Evolutionary conservation across 2,888 invertebrate species (phyloP).

Genomic region (Tinea trinotella): DNA sequence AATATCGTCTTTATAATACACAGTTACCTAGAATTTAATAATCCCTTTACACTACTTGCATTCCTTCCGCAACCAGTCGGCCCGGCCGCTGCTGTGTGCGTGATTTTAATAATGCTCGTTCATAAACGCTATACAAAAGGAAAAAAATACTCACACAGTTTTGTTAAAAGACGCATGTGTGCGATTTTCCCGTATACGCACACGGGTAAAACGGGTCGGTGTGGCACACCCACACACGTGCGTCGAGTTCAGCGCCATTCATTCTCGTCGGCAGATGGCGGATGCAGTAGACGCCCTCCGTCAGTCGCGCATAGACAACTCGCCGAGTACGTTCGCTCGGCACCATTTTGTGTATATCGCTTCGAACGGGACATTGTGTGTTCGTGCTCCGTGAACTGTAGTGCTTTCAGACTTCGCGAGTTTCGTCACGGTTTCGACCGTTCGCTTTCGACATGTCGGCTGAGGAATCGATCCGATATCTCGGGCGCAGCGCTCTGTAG

Average conservation of each 20-base stretch:
- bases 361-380: slow-evolving; percentile 67
- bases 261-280: slow-evolving; percentile 72
- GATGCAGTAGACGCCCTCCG: slow-evolving; percentile 65
- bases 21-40: slow-evolving; percentile 18
- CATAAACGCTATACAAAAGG: slow-evolving; percentile 54
- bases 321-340: slow-evolving; percentile 50
- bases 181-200: slow-evolving; percentile 37
- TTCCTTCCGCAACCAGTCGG: slow-evolving; percentile 17
- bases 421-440: slow-evolving; percentile 41
- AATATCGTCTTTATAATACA: slow-evolving; percentile 13
- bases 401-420: slow-evolving; percentile 31
- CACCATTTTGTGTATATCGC: slow-evolving; percentile 69
- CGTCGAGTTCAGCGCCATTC: slow-evolving; percentile 61
- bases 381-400: background rate
- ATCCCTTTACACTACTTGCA: slow-evolving; percentile 17
- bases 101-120: slow-evolving; percentile 31
- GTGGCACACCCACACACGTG: slow-evolving; percentile 37
- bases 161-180: slow-evolving; percentile 26
- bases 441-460: slow-evolving; percentile 61
- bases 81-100: slow-evolving; percentile 10
- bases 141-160: slow-evolving; percentile 54
- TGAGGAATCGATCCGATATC: slow-evolving; percentile 65
- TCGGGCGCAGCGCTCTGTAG: slow-evolving; percentile 53
- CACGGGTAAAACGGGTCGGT: slow-evolving; percentile 23
- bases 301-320: slow-evolving; percentile 69